Percentiles rank a stretch among this genome's conserved stretches.
Evolutionary conservation across 2,888 invertebrate species (phyloP).

Genomic region (Agrochola circellaris): DNA sequence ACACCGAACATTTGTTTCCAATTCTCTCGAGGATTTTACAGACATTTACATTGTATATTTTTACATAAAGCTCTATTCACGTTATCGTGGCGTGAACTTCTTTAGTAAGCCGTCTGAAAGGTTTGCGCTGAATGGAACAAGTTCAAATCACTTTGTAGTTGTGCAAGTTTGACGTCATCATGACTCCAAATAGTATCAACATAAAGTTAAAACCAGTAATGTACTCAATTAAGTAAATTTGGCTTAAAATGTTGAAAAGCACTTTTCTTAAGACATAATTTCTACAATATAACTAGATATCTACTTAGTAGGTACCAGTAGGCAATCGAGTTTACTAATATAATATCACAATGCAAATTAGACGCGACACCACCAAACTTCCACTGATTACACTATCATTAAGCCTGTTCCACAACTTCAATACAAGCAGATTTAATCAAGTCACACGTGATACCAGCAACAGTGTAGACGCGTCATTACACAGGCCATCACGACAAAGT

Average conservation of each 20-base stretch:
- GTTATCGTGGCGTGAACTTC: not conserved
- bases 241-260: too few relatives aligned
- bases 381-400: constrained; percentile 35
- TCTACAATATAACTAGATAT: not conserved
- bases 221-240: not conserved
- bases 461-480: constrained; percentile 61
- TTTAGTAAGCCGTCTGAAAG: not conserved
- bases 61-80: constrained; percentile 46
- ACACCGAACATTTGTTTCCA: constrained; percentile 76
- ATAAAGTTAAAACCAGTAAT: not conserved
- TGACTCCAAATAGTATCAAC: not conserved
- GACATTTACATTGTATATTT: constrained; percentile 66
- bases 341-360: constrained; percentile 31
- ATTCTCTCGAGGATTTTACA: constrained; percentile 69
- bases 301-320: too few relatives aligned
- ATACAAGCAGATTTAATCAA: constrained; percentile 56
- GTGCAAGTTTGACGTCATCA: not conserved
- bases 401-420: constrained; percentile 34
- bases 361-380: constrained; percentile 23
- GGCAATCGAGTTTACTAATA: not conserved
- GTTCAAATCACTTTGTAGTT: not conserved
- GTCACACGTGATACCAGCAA: constrained; percentile 20
- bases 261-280: not conserved
- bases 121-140: not conserved
- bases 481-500: constrained; percentile 67